Conservation (phyloP, 2,113 vertebrate species). For the Daubentonia madagascariensis region DNA sequence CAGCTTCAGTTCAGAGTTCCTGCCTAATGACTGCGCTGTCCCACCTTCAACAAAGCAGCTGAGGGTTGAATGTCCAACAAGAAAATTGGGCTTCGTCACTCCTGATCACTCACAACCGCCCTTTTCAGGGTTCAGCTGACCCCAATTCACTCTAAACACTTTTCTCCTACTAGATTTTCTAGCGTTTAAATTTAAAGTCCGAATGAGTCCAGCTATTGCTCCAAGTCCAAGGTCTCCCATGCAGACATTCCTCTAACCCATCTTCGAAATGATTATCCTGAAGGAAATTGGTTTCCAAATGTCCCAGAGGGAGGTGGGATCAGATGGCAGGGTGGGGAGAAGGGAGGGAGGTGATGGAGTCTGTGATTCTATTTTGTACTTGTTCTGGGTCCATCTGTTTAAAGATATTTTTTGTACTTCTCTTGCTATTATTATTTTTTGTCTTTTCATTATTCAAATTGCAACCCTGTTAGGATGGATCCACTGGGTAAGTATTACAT, state of each 20-base stretch:
- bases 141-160: background rate
- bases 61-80: fast-evolving
- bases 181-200: background rate
- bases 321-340: background rate
- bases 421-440: constrained; percentile 49
- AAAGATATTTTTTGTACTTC: background rate
- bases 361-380: background rate
- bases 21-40: fast-evolving
- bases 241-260: background rate
- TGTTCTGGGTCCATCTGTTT: background rate
- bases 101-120: fast-evolving
- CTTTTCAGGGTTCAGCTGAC: background rate
- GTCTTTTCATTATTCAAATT: constrained; percentile 76
- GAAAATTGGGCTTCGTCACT: fast-evolving
- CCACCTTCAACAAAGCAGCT: background rate
- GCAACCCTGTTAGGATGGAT: constrained; percentile 78
- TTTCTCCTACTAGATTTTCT: background rate
- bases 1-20: constrained; percentile 47
- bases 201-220: background rate
- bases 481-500: constrained; percentile 81
- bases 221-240: background rate
- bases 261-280: background rate
- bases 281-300: background rate
- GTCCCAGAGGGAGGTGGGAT: background rate
- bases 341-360: background rate